These are phyloP conservation scores for Clarias magur DNA, from an alignment of 2,113 vertebrate species.

Conservation along the genomic window DNA sequence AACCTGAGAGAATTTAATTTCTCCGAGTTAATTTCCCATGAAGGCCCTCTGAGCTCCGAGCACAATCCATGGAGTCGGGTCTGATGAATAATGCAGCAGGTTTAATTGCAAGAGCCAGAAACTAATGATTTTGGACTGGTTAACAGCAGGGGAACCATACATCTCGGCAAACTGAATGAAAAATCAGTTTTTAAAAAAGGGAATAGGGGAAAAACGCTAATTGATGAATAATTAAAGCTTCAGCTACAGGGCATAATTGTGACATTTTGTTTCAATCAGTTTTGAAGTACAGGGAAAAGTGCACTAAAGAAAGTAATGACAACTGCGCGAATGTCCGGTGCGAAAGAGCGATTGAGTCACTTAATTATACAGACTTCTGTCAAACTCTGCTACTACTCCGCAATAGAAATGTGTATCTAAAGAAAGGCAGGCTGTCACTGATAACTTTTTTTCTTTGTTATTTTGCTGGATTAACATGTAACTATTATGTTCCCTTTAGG, in stretches of 20 bases:
- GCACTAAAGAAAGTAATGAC: constrained; percentile 74
- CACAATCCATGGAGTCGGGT: constrained; percentile 71
- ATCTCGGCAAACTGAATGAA: constrained; percentile 81
- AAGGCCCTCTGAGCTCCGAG: constrained; percentile 70
- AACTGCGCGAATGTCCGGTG: constrained; percentile 62
- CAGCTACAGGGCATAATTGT: constrained; percentile 80
- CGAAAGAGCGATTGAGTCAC: constrained; percentile 61
- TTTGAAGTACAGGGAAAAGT: constrained; percentile 76
- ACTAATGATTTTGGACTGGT: constrained; percentile 84
- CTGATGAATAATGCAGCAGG: constrained; percentile 82
- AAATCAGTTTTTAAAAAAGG: constrained; percentile 74
- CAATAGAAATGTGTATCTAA: constrained; percentile 4
- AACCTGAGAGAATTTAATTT: constrained; percentile 72
- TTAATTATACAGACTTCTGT: constrained; percentile 47
- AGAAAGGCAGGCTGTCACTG: constrained; percentile 3
- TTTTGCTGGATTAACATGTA: constrained; percentile 2
- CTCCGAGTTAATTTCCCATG: constrained; percentile 77
- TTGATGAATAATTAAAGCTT: constrained; percentile 82
- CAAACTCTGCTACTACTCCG: constrained; percentile 26
- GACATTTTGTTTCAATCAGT: constrained; percentile 84
- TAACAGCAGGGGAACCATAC: constrained; percentile 83
- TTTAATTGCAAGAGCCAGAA: constrained; percentile 85
- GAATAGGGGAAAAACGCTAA: constrained; percentile 72
- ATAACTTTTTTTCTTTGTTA: not conserved
- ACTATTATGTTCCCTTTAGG: not conserved